Evolutionary conservation across 2,888 invertebrate species (phyloP), one percentile per base, ranked within the genome.

Genomic region (Nephrotoma appendiculata): DNA sequence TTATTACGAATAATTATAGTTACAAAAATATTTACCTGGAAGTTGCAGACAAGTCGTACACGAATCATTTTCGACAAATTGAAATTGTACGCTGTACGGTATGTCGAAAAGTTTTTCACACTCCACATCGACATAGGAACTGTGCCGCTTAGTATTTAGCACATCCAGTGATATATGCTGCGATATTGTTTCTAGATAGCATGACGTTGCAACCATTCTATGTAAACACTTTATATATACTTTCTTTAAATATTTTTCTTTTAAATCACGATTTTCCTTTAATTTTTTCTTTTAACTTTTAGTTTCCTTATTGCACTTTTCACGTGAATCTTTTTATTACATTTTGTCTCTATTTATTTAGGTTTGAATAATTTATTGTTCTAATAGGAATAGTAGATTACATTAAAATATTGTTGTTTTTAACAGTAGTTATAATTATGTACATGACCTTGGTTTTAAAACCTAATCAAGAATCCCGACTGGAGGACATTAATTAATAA

Each of bases 51-150:
- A 87, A 85, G 84, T 86, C 41, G 83, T 86, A 86, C 87, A 86
- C 41, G 86, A 86, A 15, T 87, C 57, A 44, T 52, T 48, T 19
- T 87, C 86, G n/a, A 48, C 42, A 31, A 43, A 71, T 31, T 71
- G 71, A 2, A 71, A 9, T 31, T 71, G 71, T 9, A 31, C 71
- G 11, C 41, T 84, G 42, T 84, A 89, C 86, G 91, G 91, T 88
- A 91, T 88, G 89, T 91, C 92, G 88, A 91, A 91, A 88, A 91
- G 91, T 88, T 91, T 91, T 87, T 91, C 92, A 88, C 92, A 91
- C 88, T 91, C 92, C 87, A 92, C 92, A 90, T 91, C 92, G 86
- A 91, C 92, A 88, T 91, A 91, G 89, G 91, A 90, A 89, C 92
- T 92, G 88, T 91, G 91, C 86, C 91, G 91, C 9, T 91, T 91